Evolutionary conservation across 2,888 invertebrate genomes (phyloP).

Genomic region (Drosophila multiciliata): DNA sequence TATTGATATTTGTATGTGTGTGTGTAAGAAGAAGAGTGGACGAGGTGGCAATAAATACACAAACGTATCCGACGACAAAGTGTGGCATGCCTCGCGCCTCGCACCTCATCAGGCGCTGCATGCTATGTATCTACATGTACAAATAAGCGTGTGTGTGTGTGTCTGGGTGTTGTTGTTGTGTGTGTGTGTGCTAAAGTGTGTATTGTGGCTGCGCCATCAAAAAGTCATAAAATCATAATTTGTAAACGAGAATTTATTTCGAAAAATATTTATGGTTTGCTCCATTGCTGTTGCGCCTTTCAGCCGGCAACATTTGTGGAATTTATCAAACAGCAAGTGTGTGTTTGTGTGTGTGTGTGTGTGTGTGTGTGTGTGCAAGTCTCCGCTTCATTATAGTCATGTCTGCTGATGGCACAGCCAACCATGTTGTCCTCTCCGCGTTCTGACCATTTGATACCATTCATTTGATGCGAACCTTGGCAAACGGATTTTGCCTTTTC

Average conservation of each 20-base stretch:
- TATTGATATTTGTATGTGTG: conserved; percentile 30
- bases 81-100: conserved; percentile 11
- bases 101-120: background rate
- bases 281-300: conserved; percentile 50
- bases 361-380: conserved; percentile 14
- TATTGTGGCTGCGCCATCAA: conserved; percentile 76
- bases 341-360: conserved; percentile 5
- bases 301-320: conserved; percentile 58
- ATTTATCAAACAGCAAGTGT: conserved; percentile 37
- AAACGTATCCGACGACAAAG: conserved; percentile 61
- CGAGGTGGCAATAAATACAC: conserved; percentile 70
- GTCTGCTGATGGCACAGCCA: conserved; percentile 57
- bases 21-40: conserved; percentile 27
- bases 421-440: conserved; percentile 22
- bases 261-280: conserved; percentile 77
- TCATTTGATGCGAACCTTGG: conserved; percentile 59
- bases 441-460: conserved; percentile 43
- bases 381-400: conserved; percentile 65
- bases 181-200: conserved; percentile 9
- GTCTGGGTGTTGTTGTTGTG: background rate
- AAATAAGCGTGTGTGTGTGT: conserved; percentile 25
- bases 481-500: conserved; percentile 36
- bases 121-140: conserved; percentile 13
- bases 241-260: conserved; percentile 82
- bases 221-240: conserved; percentile 83